Percentiles rank a stretch among this genome's conserved stretches.
phyloP scores from a whole-genome alignment of 2,113 vertebrate species.

The Nipponia nippon region DNA sequence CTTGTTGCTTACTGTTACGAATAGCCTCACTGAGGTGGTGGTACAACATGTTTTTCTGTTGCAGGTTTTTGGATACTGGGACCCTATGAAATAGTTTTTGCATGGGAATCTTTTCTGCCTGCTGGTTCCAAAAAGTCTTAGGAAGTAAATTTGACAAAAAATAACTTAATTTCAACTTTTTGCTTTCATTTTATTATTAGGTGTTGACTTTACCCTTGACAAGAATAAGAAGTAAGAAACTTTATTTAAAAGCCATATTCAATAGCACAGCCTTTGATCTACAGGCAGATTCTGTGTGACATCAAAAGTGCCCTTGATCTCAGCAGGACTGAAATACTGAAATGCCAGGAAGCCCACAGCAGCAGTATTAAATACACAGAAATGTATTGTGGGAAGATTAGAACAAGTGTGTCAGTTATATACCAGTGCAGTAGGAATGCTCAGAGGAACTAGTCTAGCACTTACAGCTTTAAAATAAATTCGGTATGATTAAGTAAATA shows the following conservation, averaged over 20 bases:
- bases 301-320: slow-evolving; percentile 40
- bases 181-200: background rate
- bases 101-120: background rate
- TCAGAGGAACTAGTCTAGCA: background rate
- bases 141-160: background rate
- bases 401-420: background rate
- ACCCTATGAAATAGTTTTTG: background rate
- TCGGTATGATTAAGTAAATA: background rate
- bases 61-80: background rate
- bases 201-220: background rate
- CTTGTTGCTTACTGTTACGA: background rate
- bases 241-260: background rate
- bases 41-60: background rate
- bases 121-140: background rate
- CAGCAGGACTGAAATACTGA: background rate
- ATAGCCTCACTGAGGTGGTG: background rate
- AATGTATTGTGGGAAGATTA: background rate
- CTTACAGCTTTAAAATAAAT: background rate
- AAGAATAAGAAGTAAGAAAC: background rate
- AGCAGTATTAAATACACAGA: background rate
- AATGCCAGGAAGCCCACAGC: background rate
- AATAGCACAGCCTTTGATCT: slow-evolving; percentile 1
- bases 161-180: background rate
- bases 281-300: background rate
- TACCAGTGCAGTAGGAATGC: background rate